Base-by-base conservation (phyloP, 2,797 vertebrate species). In the Nyctibius grandis region DNA sequence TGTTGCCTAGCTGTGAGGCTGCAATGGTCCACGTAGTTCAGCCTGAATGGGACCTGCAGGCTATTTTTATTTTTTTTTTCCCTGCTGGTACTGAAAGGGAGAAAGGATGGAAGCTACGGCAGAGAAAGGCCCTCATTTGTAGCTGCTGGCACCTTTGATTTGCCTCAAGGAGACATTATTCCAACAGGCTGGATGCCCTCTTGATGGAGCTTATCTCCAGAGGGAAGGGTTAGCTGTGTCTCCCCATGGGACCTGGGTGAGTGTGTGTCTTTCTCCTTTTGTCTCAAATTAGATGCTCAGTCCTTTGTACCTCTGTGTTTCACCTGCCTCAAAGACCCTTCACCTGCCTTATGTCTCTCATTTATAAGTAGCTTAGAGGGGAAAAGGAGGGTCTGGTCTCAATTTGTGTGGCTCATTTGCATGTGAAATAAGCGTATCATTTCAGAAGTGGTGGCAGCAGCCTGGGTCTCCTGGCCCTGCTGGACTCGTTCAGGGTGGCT, bases 381-480 rank as follows among this genome's bases (percentile, higher is more conserved):
- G 60, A 77, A 85, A 78, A 65, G 81, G 72, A 88, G 72, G 47
- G 34, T 75, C 91, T 94, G 88, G 6, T 93, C 82, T 91, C 72
- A 83, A 48, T 94, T 83, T 60, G 22, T 44, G 59, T 57, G 57
- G n/a, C 57, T 93, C 12, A 51, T 95, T 93, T 96, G 68, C 91
- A 85, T 81, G 61, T 63, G 72, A 81, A 94, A 84, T 47, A 51
- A 81, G 61, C 10, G 9, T 33, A 26, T 91, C 15, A 0, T 63
- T 73, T 88, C 64, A 21, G 77, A 69, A 44, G 74, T 18, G 15
- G 77, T 90, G 77, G 6, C 67, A 89, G 59, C 78, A 88, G 53
- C 67, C 51, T 1, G 0, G 25, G 15, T 45, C 47, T 73, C 70
- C 57, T 45, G 36, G 38, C 36, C 69, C 38, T 0, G 0, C 64